These are phyloP conservation scores for Todiramphus saurophagus DNA, from an alignment of 2,113 vertebrate genomes.

Conservation along the genomic window DNA sequence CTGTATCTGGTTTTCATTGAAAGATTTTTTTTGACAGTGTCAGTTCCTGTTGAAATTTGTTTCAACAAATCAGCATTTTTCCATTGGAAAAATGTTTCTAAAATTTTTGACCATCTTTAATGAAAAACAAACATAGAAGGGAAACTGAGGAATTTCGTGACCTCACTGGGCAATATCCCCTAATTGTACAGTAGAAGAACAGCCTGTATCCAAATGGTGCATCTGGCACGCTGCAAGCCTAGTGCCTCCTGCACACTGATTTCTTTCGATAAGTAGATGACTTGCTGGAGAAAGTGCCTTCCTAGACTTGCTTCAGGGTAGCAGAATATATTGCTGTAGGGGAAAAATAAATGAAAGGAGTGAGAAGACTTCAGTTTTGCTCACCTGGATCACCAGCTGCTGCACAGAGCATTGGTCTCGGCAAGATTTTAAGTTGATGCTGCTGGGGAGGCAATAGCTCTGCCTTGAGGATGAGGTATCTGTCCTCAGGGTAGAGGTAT, in stretches of 20 bases:
- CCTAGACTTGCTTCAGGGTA: not conserved
- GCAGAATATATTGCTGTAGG: not conserved
- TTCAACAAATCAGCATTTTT: conserved; percentile 18
- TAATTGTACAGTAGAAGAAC: not conserved
- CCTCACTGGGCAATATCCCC: not conserved
- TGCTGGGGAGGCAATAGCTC: not conserved
- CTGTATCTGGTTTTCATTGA: conserved; percentile 33
- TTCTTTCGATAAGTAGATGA: not conserved
- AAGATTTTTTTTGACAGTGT: conserved; percentile 27
- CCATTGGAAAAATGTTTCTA: not conserved
- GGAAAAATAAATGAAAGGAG: not conserved
- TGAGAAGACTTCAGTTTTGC: not conserved
- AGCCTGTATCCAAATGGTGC: not conserved
- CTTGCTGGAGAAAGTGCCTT: not conserved
- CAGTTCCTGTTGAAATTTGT: conserved; percentile 17
- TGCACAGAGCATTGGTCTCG: not conserved
- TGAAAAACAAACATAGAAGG: not conserved
- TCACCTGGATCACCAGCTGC: not conserved
- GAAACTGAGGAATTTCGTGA: not conserved
- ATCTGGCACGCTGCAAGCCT: not conserved
- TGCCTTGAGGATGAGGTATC: not conserved
- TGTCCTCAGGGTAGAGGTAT: not conserved
- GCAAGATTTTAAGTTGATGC: not conserved
- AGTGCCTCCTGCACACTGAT: not conserved
- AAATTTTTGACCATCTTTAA: not conserved